A percentile compares a stretch with the other conserved stretches of the same genome.
Evolutionary conservation across 1,140 invertebrate genomes (phyloP).

Genomic region (Aphaenogaster rudis): DNA sequence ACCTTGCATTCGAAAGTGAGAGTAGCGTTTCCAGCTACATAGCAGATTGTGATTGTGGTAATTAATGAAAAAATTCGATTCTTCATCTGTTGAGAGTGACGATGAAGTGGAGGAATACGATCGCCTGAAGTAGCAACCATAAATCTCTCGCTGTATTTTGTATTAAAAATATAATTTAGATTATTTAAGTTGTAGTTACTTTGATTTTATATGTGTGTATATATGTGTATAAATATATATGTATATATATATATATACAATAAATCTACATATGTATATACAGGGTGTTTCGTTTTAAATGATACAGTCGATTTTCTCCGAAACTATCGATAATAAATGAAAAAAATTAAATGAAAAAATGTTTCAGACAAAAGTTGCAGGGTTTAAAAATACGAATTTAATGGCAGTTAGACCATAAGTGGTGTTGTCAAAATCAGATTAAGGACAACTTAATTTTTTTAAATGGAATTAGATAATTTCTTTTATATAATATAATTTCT

Average conservation of each 20-base stretch:
- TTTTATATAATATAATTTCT: too few relatives aligned
- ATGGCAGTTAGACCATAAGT: too few relatives aligned
- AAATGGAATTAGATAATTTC: too few relatives aligned
- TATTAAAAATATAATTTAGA: neutral
- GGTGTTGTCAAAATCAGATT: too few relatives aligned
- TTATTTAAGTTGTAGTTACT: neutral
- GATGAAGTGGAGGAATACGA: neutral
- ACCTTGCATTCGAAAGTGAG: neutral
- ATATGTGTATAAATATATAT: neutral
- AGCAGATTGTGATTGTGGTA: neutral
- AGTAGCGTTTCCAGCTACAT: neutral
- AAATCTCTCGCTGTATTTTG: neutral
- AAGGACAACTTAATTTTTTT: too few relatives aligned
- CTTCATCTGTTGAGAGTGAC: neutral
- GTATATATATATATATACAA: neutral
- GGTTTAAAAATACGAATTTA: too few relatives aligned
- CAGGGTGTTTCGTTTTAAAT: too few relatives aligned
- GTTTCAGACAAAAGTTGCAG: too few relatives aligned
- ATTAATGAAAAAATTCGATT: slow-evolving; percentile 1
- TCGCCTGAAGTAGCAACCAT: neutral
- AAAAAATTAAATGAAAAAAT: too few relatives aligned
- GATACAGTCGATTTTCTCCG: too few relatives aligned
- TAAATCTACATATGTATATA: neutral
- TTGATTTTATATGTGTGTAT: neutral
- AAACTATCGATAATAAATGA: too few relatives aligned